These are phyloP conservation scores for Zootoca vivipara DNA, from an alignment of 2,113 vertebrate species.

Conservation along the genomic window DNA sequence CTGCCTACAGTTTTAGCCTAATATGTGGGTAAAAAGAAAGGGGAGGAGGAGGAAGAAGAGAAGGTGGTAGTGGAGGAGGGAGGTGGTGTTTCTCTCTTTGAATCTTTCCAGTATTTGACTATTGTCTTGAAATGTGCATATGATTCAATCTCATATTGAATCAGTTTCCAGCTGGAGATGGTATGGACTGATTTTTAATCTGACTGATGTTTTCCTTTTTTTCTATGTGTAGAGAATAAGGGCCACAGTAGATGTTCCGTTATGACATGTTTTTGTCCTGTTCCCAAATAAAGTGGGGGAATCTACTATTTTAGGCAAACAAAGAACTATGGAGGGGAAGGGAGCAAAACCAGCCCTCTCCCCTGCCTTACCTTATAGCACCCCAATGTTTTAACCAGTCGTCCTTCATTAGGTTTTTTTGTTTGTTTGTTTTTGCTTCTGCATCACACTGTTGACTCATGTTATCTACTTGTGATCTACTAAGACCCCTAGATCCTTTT, in stretches of 20 bases:
- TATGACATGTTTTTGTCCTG: background rate
- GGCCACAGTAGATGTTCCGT: background rate
- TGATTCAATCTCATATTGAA: conserved; percentile 27
- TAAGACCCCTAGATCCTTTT: no score
- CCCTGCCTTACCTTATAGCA: background rate
- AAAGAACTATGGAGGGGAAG: background rate
- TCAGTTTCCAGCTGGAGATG: conserved; percentile 33
- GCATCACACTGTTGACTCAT: no score
- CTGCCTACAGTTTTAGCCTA: conserved; percentile 38
- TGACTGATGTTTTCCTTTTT: background rate
- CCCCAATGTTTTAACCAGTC: background rate
- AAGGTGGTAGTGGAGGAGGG: background rate
- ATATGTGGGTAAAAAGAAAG: conserved; percentile 48
- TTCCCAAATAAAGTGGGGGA: background rate
- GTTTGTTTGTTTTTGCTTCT: background rate
- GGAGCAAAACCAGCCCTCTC: background rate
- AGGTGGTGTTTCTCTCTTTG: conserved; percentile 54
- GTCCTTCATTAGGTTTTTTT: background rate
- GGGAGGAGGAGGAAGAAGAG: no score
- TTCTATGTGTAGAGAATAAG: background rate
- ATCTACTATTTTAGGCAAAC: background rate
- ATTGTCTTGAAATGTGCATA: conserved; percentile 30
- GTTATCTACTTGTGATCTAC: no score
- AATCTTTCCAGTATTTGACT: conserved; percentile 45
- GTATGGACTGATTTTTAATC: background rate